Percentiles rank a stretch among this genome's conserved stretches.
Evolutionary conservation across 1,140 invertebrate species (phyloP).

Genomic region (Saccostrea echinata): DNA sequence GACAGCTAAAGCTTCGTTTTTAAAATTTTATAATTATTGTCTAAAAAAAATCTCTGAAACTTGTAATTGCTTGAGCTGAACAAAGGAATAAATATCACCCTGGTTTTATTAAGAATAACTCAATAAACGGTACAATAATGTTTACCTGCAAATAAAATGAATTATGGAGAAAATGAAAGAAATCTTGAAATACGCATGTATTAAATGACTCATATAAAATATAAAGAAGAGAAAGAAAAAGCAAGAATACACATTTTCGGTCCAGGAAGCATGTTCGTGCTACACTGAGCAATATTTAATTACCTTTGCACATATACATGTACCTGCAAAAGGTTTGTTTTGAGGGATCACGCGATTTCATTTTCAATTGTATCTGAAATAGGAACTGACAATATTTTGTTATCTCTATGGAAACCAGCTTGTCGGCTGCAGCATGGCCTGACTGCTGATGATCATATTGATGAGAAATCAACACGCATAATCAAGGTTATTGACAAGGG

Average conservation of each 20-base stretch:
- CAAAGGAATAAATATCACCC: no score
- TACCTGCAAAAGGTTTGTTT: not conserved
- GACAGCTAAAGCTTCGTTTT: not conserved
- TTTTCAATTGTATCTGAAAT: conserved; percentile 1
- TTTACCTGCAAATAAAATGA: no score
- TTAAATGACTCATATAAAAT: no score
- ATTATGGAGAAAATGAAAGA: no score
- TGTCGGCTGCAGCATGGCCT: not conserved
- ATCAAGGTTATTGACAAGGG: not conserved
- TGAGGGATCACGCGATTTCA: not conserved
- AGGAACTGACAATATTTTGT: conserved; percentile 20
- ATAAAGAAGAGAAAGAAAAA: no score
- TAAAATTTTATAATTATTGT: no score
- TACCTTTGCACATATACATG: not conserved
- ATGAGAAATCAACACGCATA: conserved; percentile 19
- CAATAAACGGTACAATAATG: no score
- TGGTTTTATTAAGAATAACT: no score
- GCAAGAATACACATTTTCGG: not conserved
- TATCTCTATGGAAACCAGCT: not conserved
- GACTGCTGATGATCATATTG: conserved; percentile 30
- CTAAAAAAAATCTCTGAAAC: no score
- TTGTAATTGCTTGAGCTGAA: no score
- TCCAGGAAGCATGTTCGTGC: not conserved
- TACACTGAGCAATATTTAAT: not conserved
- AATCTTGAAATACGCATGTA: no score